phyloP scores from a whole-genome alignment of 2,797 vertebrate genomes.

The Aeoliscus strigatus region DNA sequence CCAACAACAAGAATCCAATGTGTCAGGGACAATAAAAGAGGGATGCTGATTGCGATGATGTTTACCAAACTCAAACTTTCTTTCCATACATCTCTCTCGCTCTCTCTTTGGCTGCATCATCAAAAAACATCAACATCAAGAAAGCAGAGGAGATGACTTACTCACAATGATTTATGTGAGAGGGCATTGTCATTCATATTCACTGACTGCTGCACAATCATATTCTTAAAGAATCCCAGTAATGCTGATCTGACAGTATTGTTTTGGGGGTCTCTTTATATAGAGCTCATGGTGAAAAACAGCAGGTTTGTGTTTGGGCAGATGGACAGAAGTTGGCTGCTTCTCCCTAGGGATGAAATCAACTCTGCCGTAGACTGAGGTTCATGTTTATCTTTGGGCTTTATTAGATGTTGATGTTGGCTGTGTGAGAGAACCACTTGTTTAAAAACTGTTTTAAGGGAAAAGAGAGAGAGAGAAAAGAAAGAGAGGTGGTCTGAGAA shows the following conservation, averaged over 20 bases:
- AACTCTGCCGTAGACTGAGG: constrained; percentile 72
- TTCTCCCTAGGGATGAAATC: constrained; percentile 75
- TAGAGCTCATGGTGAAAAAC: constrained; percentile 55
- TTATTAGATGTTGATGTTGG: constrained; percentile 82
- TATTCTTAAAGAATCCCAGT: constrained; percentile 34
- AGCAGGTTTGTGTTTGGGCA: constrained; percentile 77
- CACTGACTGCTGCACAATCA: constrained; percentile 36
- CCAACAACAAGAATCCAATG: constrained; percentile 52
- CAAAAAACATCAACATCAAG: no score
- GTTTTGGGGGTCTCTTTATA: constrained; percentile 47
- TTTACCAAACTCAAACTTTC: constrained; percentile 26
- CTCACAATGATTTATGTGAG: no score
- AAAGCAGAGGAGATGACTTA: constrained; percentile 34
- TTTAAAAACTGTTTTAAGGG: constrained; percentile 71
- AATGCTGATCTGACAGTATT: constrained; percentile 42
- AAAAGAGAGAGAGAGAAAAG: constrained; percentile 31
- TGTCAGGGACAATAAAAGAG: constrained; percentile 45
- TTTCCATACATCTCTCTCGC: constrained; percentile 15
- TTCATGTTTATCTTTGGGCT: constrained; percentile 78
- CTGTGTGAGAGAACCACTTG: constrained; percentile 68
- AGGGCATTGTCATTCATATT: constrained; percentile 33
- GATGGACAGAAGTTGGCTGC: constrained; percentile 74
- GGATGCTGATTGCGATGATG: constrained; percentile 29
- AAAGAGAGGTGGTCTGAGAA: constrained; percentile 1
- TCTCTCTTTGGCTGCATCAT: constrained; percentile 27